Evolutionary conservation across 2,113 vertebrate genomes (phyloP).

Genomic region (Plectropomus leopardus): DNA sequence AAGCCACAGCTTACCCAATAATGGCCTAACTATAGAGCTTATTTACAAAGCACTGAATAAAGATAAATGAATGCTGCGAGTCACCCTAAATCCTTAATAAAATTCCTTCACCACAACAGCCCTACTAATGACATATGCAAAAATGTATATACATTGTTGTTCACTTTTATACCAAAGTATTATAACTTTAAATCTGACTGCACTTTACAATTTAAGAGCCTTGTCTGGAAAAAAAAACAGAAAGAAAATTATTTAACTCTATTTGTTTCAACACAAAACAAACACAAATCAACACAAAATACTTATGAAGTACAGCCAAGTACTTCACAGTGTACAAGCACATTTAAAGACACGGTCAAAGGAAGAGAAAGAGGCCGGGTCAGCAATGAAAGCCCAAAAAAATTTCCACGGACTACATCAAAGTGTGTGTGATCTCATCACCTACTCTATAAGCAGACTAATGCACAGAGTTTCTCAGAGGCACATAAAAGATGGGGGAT

Average conservation of each 20-base stretch:
- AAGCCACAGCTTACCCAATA: no score
- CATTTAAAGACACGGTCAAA: slow-evolving; percentile 34
- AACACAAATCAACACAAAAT: not conserved
- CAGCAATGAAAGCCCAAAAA: slow-evolving; percentile 50
- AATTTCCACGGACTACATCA: slow-evolving; percentile 49
- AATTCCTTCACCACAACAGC: no score
- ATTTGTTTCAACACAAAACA: slow-evolving; percentile 7
- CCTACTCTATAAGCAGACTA: slow-evolving; percentile 39
- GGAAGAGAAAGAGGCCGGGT: slow-evolving; percentile 8
- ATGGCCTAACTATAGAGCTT: no score
- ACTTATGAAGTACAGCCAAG: slow-evolving; percentile 5
- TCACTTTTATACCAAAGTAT: not conserved
- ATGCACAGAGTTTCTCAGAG: slow-evolving; percentile 47
- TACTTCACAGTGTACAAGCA: slow-evolving; percentile 1
- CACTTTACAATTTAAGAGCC: not conserved
- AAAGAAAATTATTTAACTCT: not conserved
- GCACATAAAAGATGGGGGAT: slow-evolving; percentile 59
- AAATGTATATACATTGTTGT: not conserved
- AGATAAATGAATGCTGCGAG: no score
- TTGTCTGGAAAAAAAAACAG: not conserved
- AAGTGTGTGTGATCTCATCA: slow-evolving; percentile 61
- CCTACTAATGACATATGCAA: not conserved
- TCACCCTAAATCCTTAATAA: no score
- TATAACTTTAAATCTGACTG: not conserved
- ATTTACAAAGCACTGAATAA: no score